Evolutionary conservation across 2,797 vertebrate genomes (phyloP).

Genomic region (Bryconaethiops microstoma): DNA sequence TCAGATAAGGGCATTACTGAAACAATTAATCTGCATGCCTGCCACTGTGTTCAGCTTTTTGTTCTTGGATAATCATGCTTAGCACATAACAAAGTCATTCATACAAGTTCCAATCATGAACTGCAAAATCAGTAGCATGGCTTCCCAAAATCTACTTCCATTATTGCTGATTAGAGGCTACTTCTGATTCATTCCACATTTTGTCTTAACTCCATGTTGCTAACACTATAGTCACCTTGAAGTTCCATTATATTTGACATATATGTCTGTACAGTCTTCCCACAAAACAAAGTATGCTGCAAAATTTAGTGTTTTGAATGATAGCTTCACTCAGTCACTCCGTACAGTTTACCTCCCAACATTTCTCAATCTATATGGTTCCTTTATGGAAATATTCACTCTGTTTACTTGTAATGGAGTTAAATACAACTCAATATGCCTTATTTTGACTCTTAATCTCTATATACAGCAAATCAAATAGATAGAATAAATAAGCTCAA

Average conservation of each 20-base stretch:
- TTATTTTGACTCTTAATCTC: not conserved
- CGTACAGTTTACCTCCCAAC: no score
- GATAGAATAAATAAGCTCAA: not conserved
- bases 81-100: not conserved
- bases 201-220: no score
- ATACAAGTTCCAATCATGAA: not conserved
- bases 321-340: no score
- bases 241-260: not conserved
- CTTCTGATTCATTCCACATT: not conserved
- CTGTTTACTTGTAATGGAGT: not conserved
- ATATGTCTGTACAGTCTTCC: not conserved
- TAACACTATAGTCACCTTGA: no score
- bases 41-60: not conserved
- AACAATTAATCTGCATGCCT: not conserved
- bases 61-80: not conserved
- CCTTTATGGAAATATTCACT: no score
- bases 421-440: not conserved
- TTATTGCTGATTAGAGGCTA: no score
- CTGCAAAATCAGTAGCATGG: not conserved
- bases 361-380: no score
- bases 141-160: not conserved
- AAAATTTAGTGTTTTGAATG: no score
- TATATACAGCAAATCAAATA: not conserved
- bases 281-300: no score
- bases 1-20: not conserved